Evolutionary conservation across 2,888 invertebrate genomes (phyloP).

Genomic region (Mayetiola destructor): DNA sequence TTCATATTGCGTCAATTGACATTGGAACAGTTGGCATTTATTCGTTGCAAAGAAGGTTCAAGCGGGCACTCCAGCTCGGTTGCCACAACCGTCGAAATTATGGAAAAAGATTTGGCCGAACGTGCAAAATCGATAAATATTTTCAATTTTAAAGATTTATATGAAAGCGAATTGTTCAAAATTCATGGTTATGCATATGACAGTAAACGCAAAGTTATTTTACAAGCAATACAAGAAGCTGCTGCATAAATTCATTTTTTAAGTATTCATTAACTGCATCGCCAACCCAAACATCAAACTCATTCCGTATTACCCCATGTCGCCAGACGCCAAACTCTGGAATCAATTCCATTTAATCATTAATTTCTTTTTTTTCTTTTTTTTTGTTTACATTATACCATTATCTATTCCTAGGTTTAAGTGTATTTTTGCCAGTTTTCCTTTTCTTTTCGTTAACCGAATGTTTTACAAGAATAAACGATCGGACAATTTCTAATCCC

Average conservation of each 20-base stretch:
- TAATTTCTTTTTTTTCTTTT: background rate
- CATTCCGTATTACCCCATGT: background rate
- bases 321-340: background rate
- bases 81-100: constrained; percentile 63
- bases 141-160: constrained; percentile 76
- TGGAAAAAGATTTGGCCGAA: constrained; percentile 69
- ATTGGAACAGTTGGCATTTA: constrained; percentile 77
- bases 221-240: constrained; percentile 60
- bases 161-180: constrained; percentile 77
- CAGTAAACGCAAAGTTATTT: constrained; percentile 63
- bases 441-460: background rate
- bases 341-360: background rate
- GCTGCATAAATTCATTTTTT: constrained; percentile 16
- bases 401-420: no score
- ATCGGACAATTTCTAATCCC: no score
- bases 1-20: constrained; percentile 88
- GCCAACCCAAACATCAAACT: background rate
- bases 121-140: constrained; percentile 87
- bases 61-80: no score
- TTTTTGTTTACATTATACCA: no score
- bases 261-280: background rate
- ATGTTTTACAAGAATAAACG: no score
- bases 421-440: background rate
- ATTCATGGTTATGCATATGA: constrained; percentile 81
- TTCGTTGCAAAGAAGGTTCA: constrained; percentile 52